phyloP scores from a whole-genome alignment of 2,113 vertebrate species.

The Cercopithecus mona region DNA sequence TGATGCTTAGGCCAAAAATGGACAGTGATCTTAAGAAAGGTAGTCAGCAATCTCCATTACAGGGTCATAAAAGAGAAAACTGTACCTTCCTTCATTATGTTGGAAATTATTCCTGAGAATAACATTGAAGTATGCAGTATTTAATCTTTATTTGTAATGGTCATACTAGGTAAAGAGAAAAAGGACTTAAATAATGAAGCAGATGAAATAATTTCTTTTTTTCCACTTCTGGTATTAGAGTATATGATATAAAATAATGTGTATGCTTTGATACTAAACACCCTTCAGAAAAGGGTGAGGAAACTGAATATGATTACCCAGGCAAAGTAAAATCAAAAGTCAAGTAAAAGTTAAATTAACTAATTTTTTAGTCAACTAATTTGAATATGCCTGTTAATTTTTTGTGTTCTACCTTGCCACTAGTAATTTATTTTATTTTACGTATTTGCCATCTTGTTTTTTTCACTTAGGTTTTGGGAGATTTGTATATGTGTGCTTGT shows the following conservation, averaged over 20 bases:
- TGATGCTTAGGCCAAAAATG: background rate
- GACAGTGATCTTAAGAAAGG: background rate
- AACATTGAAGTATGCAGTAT: background rate
- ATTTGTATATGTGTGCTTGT: background rate
- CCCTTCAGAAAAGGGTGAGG: background rate
- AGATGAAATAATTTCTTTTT: background rate
- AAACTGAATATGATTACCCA: background rate
- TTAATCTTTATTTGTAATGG: slow-evolving; percentile 3
- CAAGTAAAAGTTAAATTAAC: background rate
- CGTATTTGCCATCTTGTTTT: background rate
- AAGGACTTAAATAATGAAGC: slow-evolving; percentile 11
- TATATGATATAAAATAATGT: background rate
- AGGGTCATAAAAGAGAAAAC: background rate
- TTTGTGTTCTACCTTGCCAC: background rate
- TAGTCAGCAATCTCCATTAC: background rate
- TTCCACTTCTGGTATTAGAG: background rate
- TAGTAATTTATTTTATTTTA: background rate
- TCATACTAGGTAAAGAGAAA: background rate
- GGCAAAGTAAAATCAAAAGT: slow-evolving; percentile 28
- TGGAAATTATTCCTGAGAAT: slow-evolving; percentile 16
- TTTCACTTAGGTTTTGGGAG: background rate
- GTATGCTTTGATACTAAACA: background rate
- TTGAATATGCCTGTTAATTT: background rate
- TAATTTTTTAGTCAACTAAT: background rate
- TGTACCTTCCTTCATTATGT: background rate